Conservation (phyloP, 1,140 invertebrate genomes). For the Sycophila sp. region DNA sequence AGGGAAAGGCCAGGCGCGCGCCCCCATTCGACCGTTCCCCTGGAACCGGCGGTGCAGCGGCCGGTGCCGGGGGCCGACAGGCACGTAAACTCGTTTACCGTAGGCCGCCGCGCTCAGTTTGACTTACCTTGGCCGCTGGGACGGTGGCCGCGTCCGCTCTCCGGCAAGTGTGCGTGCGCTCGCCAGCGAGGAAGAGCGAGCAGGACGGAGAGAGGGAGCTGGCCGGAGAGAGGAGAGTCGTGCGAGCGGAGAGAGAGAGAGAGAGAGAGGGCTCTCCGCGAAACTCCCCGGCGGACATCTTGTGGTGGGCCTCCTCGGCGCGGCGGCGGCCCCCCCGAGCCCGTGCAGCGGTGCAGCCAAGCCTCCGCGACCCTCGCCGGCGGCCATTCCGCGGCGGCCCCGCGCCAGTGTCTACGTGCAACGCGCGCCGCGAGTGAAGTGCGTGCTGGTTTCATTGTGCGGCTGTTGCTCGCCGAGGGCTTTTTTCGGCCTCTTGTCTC, state of each 20-base stretch:
- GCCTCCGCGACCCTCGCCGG: neutral
- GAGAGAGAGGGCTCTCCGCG: conserved; percentile 8
- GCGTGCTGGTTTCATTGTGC: too few relatives aligned
- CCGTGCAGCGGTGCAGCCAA: neutral
- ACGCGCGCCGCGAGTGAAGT: conserved; percentile 13
- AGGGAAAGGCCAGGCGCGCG: too few relatives aligned
- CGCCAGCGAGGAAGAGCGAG: too few relatives aligned
- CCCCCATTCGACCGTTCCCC: conserved; percentile 39
- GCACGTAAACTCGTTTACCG: conserved; percentile 4
- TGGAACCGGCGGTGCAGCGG: neutral
- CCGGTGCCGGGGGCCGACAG: conserved; percentile 41
- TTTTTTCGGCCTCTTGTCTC: too few relatives aligned
- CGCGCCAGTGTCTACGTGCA: neutral
- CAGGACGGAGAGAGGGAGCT: too few relatives aligned
- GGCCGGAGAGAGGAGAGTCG: too few relatives aligned
- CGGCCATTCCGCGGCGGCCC: neutral
- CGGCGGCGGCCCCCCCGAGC: neutral
- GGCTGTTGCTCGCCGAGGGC: too few relatives aligned
- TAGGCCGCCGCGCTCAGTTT: conserved; percentile 52
- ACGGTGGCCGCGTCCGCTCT: conserved; percentile 28
- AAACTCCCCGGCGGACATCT: conserved; percentile 15
- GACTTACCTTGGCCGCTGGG: conserved; percentile 55
- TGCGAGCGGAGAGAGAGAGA: too few relatives aligned
- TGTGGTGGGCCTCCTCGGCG: neutral
- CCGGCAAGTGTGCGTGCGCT: neutral